phyloP scores from a whole-genome alignment of 1,140 invertebrate genomes.

The Scylla paramamosain region DNA sequence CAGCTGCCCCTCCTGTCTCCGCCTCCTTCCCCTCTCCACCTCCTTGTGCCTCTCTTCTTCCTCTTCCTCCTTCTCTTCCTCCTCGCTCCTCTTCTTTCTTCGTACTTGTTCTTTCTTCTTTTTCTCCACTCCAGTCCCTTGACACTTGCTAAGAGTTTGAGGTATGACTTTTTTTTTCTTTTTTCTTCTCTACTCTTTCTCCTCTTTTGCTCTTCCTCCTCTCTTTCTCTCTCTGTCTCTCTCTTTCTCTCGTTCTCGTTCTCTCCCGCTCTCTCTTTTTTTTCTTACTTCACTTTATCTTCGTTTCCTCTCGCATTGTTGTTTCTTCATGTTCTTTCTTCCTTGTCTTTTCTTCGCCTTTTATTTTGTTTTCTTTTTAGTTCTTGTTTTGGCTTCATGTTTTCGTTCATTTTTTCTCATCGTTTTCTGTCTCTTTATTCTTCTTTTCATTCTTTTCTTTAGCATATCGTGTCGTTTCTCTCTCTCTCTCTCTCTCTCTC shows the following conservation, averaged over 20 bases:
- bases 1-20: no score
- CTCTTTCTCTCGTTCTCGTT: not conserved
- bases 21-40: no score
- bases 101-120: not conserved
- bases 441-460: not conserved
- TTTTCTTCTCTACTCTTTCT: not conserved
- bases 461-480: no score
- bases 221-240: not conserved
- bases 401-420: no score
- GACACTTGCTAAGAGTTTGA: constrained; percentile 27
- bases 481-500: no score
- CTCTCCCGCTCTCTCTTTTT: no score
- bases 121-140: not conserved
- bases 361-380: not conserved
- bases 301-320: not conserved
- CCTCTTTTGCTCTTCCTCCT: not conserved
- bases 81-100: not conserved
- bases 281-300: not conserved
- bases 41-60: no score
- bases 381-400: no score
- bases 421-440: not conserved
- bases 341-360: not conserved
- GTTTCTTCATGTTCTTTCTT: not conserved
- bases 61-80: not conserved
- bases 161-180: not conserved